phyloP scores from a whole-genome alignment of 2,113 vertebrate species.

The Arothron firmamentum region DNA sequence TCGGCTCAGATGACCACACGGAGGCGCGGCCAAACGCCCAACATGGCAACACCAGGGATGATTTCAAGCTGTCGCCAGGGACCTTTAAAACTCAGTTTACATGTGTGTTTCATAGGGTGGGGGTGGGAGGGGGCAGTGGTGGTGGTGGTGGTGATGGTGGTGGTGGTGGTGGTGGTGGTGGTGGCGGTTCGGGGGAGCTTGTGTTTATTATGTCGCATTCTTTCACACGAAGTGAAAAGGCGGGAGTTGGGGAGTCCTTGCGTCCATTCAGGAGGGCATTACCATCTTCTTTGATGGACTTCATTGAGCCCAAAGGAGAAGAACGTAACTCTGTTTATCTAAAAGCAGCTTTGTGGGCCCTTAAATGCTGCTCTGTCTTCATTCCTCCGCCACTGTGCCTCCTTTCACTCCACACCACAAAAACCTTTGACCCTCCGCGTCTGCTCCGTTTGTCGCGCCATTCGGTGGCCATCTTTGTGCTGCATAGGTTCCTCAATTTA shows the following conservation, averaged over 20 bases:
- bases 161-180: neutral
- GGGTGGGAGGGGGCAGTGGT: neutral
- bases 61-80: conserved; percentile 56
- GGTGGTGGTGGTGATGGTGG: neutral
- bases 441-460: conserved; percentile 48
- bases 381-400: conserved; percentile 54
- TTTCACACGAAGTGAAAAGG: conserved; percentile 72
- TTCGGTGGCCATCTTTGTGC: conserved; percentile 61
- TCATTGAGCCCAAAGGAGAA: conserved; percentile 70
- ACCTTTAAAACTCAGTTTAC: conserved; percentile 60
- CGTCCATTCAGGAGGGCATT: conserved; percentile 68
- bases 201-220: conserved; percentile 71
- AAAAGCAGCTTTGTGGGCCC: conserved; percentile 70
- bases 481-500: conserved; percentile 63
- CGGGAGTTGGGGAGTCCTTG: conserved; percentile 60
- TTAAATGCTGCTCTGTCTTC: conserved; percentile 73
- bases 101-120: conserved; percentile 40
- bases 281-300: conserved; percentile 75
- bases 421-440: conserved; percentile 74
- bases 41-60: conserved; percentile 43
- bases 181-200: neutral
- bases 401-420: conserved; percentile 68
- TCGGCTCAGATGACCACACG: conserved; percentile 34
- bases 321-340: conserved; percentile 75
- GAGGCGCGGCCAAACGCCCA: conserved; percentile 5